phyloP scores from a whole-genome alignment of 2,888 invertebrate species.

The Cheilosia impressa region DNA sequence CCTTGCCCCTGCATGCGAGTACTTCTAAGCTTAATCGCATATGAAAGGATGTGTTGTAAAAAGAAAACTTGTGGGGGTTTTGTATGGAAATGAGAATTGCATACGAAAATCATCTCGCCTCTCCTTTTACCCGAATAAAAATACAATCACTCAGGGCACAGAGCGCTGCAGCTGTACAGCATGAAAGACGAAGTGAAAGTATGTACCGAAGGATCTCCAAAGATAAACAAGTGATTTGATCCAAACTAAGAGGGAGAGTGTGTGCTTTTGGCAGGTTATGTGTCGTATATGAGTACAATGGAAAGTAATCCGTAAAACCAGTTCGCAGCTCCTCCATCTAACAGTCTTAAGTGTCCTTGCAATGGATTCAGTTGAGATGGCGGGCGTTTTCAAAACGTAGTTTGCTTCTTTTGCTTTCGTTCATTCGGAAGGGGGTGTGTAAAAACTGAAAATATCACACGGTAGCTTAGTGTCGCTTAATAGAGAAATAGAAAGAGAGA shows the following conservation, averaged over 20 bases:
- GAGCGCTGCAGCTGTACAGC: not conserved
- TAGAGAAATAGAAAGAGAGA: conserved; percentile 20
- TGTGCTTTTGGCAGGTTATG: conserved; percentile 8
- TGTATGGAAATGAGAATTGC: conserved; percentile 33
- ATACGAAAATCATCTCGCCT: not conserved
- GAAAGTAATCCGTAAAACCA: conserved; percentile 50
- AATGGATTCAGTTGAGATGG: conserved; percentile 11
- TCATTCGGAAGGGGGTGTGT: conserved; percentile 30
- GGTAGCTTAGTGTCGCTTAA: conserved; percentile 50
- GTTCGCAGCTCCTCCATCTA: conserved; percentile 58
- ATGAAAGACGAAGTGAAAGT: conserved; percentile 3
- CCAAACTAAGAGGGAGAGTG: conserved; percentile 35
- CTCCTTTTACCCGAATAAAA: not conserved
- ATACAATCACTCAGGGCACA: conserved; percentile 18
- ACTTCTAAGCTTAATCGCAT: not conserved
- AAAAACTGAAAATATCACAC: conserved; percentile 39
- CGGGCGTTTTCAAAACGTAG: not conserved
- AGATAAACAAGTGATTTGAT: conserved; percentile 51
- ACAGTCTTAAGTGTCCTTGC: conserved; percentile 55
- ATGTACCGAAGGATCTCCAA: conserved; percentile 13
- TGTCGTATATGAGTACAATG: conserved; percentile 39
- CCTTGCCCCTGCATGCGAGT: not conserved
- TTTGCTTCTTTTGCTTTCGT: conserved; percentile 15
- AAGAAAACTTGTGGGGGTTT: not conserved
- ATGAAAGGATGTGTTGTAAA: not conserved